Evolutionary conservation across 2,888 invertebrate species (phyloP), one percentile per base, ranked within the genome.

Genomic region (Chloromyia formosa): DNA sequence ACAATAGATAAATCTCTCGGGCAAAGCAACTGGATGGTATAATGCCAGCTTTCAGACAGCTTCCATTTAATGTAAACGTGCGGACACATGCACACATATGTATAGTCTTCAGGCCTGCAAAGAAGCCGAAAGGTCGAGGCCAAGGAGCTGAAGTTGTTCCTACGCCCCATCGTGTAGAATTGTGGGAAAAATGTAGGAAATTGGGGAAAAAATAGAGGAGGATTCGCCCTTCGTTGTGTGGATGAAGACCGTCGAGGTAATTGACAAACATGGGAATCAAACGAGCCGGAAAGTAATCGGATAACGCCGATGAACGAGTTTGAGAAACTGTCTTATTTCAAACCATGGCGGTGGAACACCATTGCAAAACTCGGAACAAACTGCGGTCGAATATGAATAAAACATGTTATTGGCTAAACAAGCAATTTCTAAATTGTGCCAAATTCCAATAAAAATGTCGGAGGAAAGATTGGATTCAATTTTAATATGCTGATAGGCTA

Each of bases 41-140:
- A 49, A 49, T 49, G 12, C 49, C 49, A 49, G 16, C 49, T 49
- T 49, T 49, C 49, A 49, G 49, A 49, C 49, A 49, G 49, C 49
- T n/a, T 49, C 49, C 49, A 49, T 49, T 49, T 49, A 49, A 49
- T 49, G 49, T 49, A 49, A 49, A 49, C 49, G 49, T 49, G 49
- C 49, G 49, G 49, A 49, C 49, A 49, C 27, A n/a, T 49, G 49
- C 49, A 49, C 49, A 49, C 14, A 10, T n/a, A 49, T 7, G 27
- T 35, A 35, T 35, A 35, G 27, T 35, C n/a, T n/a, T n/a, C 49
- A 12, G 3, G 16, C 49, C 10, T 3, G 49, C 49, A 49, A 49
- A n/a, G 49, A 49, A 49, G 16, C 16, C 49, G 49, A n/a, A 49
- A 49, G 49, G 49, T 49, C 49, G 49, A 49, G 5, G 12, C 3